Base-by-base conservation (phyloP, 2,888 invertebrate genomes). In the Adela reaumurella region DNA sequence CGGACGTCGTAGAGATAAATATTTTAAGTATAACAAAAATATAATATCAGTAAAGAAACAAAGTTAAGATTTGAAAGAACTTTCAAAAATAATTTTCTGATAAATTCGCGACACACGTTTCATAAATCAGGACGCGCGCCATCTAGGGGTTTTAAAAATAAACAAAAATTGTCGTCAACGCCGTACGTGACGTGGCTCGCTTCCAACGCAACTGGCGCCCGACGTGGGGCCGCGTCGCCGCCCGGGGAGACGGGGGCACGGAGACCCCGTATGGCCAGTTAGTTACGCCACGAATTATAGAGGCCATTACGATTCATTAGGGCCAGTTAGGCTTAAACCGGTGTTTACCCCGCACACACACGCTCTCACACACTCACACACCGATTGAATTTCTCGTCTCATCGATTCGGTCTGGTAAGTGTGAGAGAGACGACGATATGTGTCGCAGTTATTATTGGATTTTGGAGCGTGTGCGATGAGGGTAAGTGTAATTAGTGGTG, bases 261-360 rank as follows among this genome's bases (percentile, higher is more conserved):
- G 54, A 59, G 67, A 64, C 74, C 74, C 74, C 76, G 71, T 72
- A 74, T 68, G 76, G 74, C 70, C 76, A 77, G 78, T 80, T 79
- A 79, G 79, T 79, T 80, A 78, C 78, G 78, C 78, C 77, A 77
- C 79, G 78, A 79, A 79, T 79, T 79, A 79, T 79, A 79, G 79
- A 77, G 79, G 77, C 79, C 79, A 79, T 80, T 79, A 80, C 80
- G 79, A 80, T 80, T 80, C 80, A 80, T 80, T 80, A 80, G 79
- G 77, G 79, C 78, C 80, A 77, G 80, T 80, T 80, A 80, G 78
- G 80, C 78, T 79, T 79, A 77, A 79, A 77, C 74, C 70, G 74
- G 77, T 79, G 77, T 80, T 79, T 80, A 74, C 78, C 51, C 35
- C 80, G 74, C 78, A 61, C 71, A 76, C 74, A 62, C 77, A 74